These are phyloP conservation scores for Indicator maculatus DNA, from an alignment of 2,113 vertebrate species.

Conservation along the genomic window DNA sequence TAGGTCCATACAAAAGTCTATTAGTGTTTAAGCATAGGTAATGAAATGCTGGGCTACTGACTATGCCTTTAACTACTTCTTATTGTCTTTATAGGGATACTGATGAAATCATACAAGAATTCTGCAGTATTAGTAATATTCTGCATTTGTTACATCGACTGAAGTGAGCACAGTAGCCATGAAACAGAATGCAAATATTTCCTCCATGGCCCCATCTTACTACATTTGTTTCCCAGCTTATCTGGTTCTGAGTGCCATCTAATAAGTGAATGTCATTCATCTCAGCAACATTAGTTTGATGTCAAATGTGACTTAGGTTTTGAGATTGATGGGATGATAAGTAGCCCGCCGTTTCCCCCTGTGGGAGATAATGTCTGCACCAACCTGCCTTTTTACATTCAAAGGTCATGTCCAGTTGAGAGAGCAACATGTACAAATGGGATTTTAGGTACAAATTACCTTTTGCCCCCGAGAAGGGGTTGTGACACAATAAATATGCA, in stretches of 20 bases:
- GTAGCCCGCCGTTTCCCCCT: background rate
- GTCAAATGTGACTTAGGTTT: slow-evolving; percentile 44
- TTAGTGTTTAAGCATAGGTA: background rate
- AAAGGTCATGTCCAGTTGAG: slow-evolving; percentile 50
- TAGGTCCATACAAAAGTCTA: background rate
- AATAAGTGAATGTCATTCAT: slow-evolving; percentile 19
- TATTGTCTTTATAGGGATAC: background rate
- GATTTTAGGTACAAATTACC: slow-evolving; percentile 43
- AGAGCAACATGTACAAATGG: slow-evolving; percentile 39
- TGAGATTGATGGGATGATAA: slow-evolving; percentile 63
- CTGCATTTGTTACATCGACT: background rate
- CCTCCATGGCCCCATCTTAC: background rate
- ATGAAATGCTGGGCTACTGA: background rate
- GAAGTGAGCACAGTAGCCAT: background rate
- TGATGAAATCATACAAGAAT: background rate
- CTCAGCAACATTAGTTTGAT: background rate
- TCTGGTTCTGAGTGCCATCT: background rate
- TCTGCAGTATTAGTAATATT: background rate
- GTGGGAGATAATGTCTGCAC: slow-evolving; percentile 32
- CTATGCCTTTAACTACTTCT: background rate
- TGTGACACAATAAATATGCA: slow-evolving; percentile 14
- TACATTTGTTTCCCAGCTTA: background rate
- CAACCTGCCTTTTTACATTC: slow-evolving; percentile 48
- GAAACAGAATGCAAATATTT: background rate
- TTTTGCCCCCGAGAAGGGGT: background rate